Evolutionary conservation across 2,888 invertebrate genomes (phyloP).

Genomic region (Chesias legatella): DNA sequence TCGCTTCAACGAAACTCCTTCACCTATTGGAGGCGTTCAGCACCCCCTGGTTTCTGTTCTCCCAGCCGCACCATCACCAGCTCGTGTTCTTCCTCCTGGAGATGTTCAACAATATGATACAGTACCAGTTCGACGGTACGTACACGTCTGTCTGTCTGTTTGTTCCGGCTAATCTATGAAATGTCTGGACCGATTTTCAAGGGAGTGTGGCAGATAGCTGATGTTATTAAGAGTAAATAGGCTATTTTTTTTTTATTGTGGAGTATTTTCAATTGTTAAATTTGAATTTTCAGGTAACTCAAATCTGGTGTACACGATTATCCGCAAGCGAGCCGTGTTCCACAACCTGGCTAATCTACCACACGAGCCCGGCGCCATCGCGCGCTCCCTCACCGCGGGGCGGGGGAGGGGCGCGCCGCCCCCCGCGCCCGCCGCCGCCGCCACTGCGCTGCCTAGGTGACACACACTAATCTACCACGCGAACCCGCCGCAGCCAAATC

Average conservation of each 20-base stretch:
- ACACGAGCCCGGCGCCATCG: constrained; percentile 94
- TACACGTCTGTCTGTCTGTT: no score
- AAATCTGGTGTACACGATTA: constrained; percentile 98
- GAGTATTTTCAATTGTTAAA: no score
- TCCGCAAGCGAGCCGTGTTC: constrained; percentile 98
- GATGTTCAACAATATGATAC: constrained; percentile 99
- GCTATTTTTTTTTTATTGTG: no score
- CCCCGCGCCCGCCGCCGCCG: constrained; percentile 33
- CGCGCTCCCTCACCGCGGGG: constrained; percentile 82
- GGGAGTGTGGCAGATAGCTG: no score
- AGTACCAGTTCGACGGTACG: constrained; percentile 98
- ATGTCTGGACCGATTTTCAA: no score
- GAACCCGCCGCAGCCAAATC: neutral
- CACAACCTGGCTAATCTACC: constrained; percentile 98
- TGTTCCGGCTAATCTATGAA: no score
- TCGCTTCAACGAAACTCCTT: constrained; percentile 97
- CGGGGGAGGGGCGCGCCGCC: constrained; percentile 32
- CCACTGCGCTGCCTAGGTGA: constrained; percentile 40
- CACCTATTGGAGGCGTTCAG: constrained; percentile 99
- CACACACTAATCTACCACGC: neutral
- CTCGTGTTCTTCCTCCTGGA: constrained; percentile 98
- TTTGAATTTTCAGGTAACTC: constrained; percentile 89
- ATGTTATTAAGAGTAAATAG: no score
- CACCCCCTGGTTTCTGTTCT: constrained; percentile 99
- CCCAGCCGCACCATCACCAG: constrained; percentile 97